Evolutionary conservation across 2,888 invertebrate genomes (phyloP).

Genomic region (Ecdyonurus torrentis): DNA sequence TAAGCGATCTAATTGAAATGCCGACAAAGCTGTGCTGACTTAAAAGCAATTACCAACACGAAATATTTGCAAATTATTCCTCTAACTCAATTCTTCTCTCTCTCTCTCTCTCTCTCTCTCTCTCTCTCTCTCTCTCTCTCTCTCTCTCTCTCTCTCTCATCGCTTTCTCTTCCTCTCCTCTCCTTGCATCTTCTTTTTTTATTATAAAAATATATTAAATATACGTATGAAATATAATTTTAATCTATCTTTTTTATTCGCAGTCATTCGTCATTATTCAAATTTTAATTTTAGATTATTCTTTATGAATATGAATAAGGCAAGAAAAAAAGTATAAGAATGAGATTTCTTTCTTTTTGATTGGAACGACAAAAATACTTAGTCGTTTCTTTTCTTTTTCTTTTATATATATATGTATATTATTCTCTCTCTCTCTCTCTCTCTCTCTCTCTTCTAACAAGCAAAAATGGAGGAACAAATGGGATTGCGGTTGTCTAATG

Average conservation of each 20-base stretch:
- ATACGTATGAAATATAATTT: neutral
- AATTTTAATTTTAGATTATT: neutral
- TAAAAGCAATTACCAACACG: neutral
- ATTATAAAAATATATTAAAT: neutral
- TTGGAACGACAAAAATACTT: neutral
- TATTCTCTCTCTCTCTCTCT: too few relatives aligned
- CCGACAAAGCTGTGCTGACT: neutral
- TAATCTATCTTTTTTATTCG: neutral
- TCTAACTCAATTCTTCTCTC: neutral
- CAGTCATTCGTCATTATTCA: neutral
- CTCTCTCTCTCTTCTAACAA: neutral
- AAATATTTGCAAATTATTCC: neutral
- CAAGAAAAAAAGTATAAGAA: neutral
- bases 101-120: neutral
- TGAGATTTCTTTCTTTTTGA: neutral
- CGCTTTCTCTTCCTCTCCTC: too few relatives aligned
- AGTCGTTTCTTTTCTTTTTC: neutral
- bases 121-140: neutral
- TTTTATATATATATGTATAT: too few relatives aligned
- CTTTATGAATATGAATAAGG: neutral
- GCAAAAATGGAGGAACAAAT: neutral
- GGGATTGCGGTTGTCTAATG: neutral
- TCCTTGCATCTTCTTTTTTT: neutral
- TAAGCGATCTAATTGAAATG: neutral
- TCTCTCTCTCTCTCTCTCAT: neutral